Evolutionary conservation across 2,888 invertebrate genomes (phyloP).

Genomic region (Coleophora flavipennella): DNA sequence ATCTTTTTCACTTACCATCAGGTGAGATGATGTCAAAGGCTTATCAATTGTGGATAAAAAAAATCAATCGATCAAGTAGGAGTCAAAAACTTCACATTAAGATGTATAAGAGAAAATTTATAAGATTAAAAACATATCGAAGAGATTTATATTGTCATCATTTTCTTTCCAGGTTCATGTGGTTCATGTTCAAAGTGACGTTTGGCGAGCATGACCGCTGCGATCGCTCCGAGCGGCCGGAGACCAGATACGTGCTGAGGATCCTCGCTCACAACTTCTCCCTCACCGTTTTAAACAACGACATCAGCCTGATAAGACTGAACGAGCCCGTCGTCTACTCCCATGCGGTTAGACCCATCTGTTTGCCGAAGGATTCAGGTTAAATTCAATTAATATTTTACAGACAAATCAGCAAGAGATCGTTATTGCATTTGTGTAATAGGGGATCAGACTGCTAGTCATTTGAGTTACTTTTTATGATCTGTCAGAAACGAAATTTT

Average conservation of each 20-base stretch:
- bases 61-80: too few species aligned
- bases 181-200: constrained; percentile 91
- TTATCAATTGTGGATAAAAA: too few species aligned
- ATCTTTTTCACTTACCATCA: too few species aligned
- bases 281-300: constrained; percentile 86
- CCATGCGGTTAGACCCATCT: constrained; percentile 84
- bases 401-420: not conserved
- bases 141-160: not conserved
- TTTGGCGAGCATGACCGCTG: constrained; percentile 91
- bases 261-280: constrained; percentile 85
- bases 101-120: too few species aligned
- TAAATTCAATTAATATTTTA: constrained; percentile 17
- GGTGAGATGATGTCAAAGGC: too few species aligned
- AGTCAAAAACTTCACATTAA: too few species aligned
- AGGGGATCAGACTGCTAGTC: too few species aligned
- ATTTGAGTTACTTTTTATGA: too few species aligned
- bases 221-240: constrained; percentile 75
- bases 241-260: constrained; percentile 80
- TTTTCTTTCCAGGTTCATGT: constrained; percentile 80
- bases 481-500: too few species aligned
- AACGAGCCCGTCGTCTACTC: constrained; percentile 84
- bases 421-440: too few species aligned
- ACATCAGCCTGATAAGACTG: constrained; percentile 83
- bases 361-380: constrained; percentile 77
- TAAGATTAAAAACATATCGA: too few species aligned